Evolutionary conservation across 2,113 vertebrate genomes (phyloP).

Genomic region (Romanogobio albipinnatus): DNA sequence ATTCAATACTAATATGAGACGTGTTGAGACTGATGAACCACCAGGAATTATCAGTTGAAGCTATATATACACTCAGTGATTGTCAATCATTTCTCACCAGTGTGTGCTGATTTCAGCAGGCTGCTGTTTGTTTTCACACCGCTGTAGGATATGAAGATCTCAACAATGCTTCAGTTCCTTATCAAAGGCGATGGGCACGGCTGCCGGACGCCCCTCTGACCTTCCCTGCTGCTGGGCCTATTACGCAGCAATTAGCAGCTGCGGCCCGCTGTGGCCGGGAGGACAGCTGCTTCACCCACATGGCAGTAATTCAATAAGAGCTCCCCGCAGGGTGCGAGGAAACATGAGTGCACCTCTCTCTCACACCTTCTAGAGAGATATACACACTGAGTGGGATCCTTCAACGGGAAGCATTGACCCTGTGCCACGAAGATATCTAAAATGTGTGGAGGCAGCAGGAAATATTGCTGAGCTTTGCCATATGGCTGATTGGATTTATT

Average conservation of each 20-base stretch:
- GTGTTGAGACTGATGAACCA: no score
- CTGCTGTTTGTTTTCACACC: slow-evolving; percentile 19
- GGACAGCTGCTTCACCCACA: slow-evolving; percentile 88
- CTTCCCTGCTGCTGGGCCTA: slow-evolving; percentile 86
- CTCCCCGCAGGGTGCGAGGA: slow-evolving; percentile 73
- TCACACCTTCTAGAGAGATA: slow-evolving; percentile 71
- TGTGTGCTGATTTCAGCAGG: neutral
- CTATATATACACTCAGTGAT: neutral
- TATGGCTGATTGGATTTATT: slow-evolving; percentile 69
- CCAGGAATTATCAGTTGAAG: neutral
- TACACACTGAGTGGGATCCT: slow-evolving; percentile 75
- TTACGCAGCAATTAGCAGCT: slow-evolving; percentile 92
- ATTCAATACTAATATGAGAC: neutral
- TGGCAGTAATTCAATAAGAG: slow-evolving; percentile 90
- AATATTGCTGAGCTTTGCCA: slow-evolving; percentile 65
- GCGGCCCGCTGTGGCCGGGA: slow-evolving; percentile 80
- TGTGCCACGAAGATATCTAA: slow-evolving; percentile 46
- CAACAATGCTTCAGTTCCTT: slow-evolving; percentile 30
- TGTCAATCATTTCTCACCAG: slow-evolving; percentile 4
- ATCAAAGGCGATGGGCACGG: slow-evolving; percentile 75
- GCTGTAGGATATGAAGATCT: neutral
- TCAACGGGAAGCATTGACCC: slow-evolving; percentile 64
- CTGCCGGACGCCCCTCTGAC: slow-evolving; percentile 76
- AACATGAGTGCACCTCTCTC: slow-evolving; percentile 78
- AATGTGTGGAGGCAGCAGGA: slow-evolving; percentile 46